Evolutionary conservation across 2,888 invertebrate species (phyloP).

Genomic region (Sinodicranocentrus sp.): DNA sequence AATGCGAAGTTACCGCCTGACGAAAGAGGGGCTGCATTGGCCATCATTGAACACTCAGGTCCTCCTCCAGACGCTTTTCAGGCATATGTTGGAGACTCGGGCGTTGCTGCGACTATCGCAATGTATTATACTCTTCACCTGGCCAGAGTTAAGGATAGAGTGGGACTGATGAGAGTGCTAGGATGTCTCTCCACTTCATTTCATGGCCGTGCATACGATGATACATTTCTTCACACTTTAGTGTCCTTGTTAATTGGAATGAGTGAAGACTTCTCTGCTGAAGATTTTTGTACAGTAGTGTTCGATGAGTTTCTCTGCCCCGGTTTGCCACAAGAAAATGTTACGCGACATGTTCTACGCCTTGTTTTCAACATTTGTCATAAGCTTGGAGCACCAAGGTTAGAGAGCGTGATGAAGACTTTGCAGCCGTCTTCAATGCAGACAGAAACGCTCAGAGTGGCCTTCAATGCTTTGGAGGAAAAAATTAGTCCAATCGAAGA

Average conservation of each 20-base stretch:
- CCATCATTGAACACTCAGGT: constrained; percentile 93
- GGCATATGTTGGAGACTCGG: constrained; percentile 93
- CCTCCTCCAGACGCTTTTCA: constrained; percentile 96
- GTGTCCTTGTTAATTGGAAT: constrained; percentile 91
- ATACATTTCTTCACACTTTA: constrained; percentile 95
- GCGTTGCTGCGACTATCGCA: constrained; percentile 93
- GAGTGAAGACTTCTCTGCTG: constrained; percentile 94
- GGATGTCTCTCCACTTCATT: constrained; percentile 94
- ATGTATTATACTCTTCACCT: constrained; percentile 97
- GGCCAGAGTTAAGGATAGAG: constrained; percentile 88
- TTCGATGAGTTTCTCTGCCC: constrained; percentile 98
- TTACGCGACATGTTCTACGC: constrained; percentile 93
- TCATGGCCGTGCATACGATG: constrained; percentile 95
- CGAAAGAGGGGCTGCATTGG: constrained; percentile 94
- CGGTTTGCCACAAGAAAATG: constrained; percentile 92
- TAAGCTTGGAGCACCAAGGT: constrained; percentile 88
- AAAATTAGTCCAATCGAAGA: constrained; percentile 71
- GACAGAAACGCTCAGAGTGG: constrained; percentile 70
- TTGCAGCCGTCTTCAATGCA: constrained; percentile 82
- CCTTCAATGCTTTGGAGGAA: constrained; percentile 71
- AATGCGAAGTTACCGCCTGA: constrained; percentile 94
- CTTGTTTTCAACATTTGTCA: constrained; percentile 94
- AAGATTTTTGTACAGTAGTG: constrained; percentile 96
- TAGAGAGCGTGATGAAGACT: constrained; percentile 90
- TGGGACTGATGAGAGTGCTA: constrained; percentile 90